These are phyloP conservation scores for Periparus ater DNA, from an alignment of 2,797 vertebrate species.

Conservation along the genomic window DNA sequence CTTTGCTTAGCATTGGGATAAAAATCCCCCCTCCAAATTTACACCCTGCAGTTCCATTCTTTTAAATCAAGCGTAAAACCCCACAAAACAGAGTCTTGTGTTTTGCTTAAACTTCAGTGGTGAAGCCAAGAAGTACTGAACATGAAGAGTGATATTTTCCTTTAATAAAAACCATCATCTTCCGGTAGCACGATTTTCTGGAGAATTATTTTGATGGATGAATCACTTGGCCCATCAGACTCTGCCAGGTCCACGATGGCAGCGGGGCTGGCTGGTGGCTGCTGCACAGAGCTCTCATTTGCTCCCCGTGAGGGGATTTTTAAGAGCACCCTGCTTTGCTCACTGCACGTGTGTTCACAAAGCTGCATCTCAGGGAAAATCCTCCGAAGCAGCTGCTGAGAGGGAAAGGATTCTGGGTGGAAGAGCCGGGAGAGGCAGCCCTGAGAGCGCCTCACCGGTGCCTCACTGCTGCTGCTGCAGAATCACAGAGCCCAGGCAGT, in stretches of 20 bases:
- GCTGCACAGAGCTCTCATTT: background rate
- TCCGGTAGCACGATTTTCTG: background rate
- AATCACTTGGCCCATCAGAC: constrained; percentile 11
- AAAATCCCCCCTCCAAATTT: background rate
- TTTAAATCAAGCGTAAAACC: background rate
- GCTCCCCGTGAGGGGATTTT: background rate
- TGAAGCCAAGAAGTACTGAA: background rate
- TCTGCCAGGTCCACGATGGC: background rate
- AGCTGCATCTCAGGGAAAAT: background rate
- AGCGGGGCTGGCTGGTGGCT: background rate
- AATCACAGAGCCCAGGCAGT: accelerated
- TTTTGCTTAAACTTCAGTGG: background rate
- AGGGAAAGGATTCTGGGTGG: background rate
- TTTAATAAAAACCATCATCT: constrained; percentile 45
- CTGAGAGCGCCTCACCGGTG: accelerated
- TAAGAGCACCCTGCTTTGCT: background rate
- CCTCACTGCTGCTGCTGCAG: background rate
- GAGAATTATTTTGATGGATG: background rate
- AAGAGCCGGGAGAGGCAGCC: background rate
- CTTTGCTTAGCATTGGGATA: background rate
- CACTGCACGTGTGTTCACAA: accelerated
- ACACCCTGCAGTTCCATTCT: background rate
- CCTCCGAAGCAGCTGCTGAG: background rate
- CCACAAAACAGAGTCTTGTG: background rate
- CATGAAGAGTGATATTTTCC: background rate